Evolutionary conservation across 2,113 vertebrate genomes (phyloP), one percentile per base, ranked within the genome.

Genomic region (Cheirogaleus medius): DNA sequence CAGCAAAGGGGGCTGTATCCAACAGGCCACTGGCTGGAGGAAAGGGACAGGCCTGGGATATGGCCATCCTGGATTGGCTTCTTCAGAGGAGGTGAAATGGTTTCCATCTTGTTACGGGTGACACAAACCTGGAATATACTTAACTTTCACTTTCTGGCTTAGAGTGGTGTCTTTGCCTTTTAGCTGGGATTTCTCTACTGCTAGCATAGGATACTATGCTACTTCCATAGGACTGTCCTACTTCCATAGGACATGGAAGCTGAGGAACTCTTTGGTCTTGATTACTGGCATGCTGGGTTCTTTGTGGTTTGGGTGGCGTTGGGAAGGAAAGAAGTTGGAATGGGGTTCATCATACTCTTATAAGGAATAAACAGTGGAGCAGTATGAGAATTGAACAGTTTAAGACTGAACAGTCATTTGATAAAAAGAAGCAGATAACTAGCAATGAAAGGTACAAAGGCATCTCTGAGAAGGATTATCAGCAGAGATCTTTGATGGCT

Each of bases 21-120:
- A 98, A 20, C 99, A 99, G 83, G 96, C 98, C 49, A 34, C 95
- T 0, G 98, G 98, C 77, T 99, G 99, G 99, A 99, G 97, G 95
- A 99, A 98, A 77, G 98, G 98, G 17, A 80, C 97, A 23, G 98
- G 99, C 88, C 97, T 99, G 0, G 97, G 98, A 90, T 94, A 98
- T 97, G 98, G 98, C 89, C 98, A 99, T 97, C 98, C 99, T 86
- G 98, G 98, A 92, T 96, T 98, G 93, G 49, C 97, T 23, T 98
- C 99, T 15, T 97, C 98, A 6, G 39, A 98, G 94, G 99, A 99
- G 98, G 99, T 99, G 90, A 98, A 95, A 64, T 93, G 92, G 81
- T 82, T 97, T 98, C 78, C 64, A 4, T 97, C 91, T 87, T 92
- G 68, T 84, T 81, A 39, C 13, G 69, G 84, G 27, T 86, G 0